phyloP scores from a whole-genome alignment of 2,797 vertebrate species.

The Aphelocoma californica region DNA sequence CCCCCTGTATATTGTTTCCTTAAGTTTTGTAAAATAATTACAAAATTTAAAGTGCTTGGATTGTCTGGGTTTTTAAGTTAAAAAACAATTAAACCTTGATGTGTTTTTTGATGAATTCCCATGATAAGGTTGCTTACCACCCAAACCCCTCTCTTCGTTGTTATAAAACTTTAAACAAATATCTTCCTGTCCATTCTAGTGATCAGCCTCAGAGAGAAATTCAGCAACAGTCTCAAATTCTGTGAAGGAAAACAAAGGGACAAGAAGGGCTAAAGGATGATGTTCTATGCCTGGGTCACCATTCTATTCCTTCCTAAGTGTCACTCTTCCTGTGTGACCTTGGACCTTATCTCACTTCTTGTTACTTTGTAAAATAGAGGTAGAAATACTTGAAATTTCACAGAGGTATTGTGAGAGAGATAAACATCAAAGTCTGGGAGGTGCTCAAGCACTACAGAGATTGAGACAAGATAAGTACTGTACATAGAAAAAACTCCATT shows the following conservation, averaged over 20 bases:
- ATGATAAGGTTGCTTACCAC: not conserved
- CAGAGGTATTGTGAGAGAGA: not conserved
- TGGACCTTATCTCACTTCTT: not conserved
- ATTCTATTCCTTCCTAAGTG: not conserved
- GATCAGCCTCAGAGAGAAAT: not conserved
- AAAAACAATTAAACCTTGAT: slow-evolving; percentile 15
- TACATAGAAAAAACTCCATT: not conserved
- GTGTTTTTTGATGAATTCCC: slow-evolving; percentile 14
- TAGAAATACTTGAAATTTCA: not conserved
- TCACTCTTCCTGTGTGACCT: slow-evolving; percentile 2
- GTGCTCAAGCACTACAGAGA: slow-evolving; percentile 28
- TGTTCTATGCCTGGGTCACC: not conserved
- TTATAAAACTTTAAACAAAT: slow-evolving; percentile 1
- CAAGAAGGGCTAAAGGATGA: not conserved
- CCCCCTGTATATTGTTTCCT: not conserved
- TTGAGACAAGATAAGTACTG: slow-evolving; percentile 43
- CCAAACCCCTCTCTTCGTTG: not conserved
- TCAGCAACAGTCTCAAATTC: not conserved
- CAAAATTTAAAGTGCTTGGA: not conserved
- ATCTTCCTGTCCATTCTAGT: not conserved
- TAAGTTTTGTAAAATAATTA: slow-evolving; percentile 20
- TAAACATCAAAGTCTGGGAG: slow-evolving; percentile 52
- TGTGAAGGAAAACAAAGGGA: not conserved
- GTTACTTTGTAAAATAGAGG: not conserved
- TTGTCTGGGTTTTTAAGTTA: not conserved